Evolutionary conservation across 2,888 invertebrate species (phyloP).

Genomic region (Lobophora halterata): DNA sequence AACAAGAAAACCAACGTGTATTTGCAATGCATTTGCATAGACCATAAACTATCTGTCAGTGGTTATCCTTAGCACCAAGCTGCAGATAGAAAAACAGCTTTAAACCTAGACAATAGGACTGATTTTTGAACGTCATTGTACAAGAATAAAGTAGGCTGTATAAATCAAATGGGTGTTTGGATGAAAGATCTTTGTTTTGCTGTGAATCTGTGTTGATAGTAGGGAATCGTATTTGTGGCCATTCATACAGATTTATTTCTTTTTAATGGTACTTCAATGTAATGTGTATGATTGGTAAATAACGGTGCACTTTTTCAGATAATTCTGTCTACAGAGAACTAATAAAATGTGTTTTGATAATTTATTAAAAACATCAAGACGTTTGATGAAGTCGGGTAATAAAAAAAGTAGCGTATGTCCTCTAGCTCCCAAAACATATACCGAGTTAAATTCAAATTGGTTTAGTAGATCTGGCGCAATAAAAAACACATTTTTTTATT

Average conservation of each 20-base stretch:
- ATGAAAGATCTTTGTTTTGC: conserved; percentile 11
- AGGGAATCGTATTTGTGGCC: conserved; percentile 3
- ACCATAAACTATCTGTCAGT: conserved; percentile 34
- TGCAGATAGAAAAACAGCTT: conserved; percentile 1
- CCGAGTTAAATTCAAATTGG: too few relatives aligned
- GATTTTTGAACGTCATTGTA: neutral
- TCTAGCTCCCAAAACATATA: too few relatives aligned
- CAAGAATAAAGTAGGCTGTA: conserved; percentile 1
- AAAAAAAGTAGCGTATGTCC: too few relatives aligned
- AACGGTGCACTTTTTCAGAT: too few relatives aligned
- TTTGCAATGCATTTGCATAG: conserved; percentile 40
- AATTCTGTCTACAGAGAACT: too few relatives aligned
- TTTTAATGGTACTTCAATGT: neutral
- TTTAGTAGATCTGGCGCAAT: too few relatives aligned
- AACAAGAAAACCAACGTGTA: conserved; percentile 19
- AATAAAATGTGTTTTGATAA: too few relatives aligned
- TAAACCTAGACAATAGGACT: neutral
- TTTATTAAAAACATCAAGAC: too few relatives aligned
- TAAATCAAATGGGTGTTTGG: conserved; percentile 10
- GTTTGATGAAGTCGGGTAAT: too few relatives aligned
- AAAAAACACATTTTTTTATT: too few relatives aligned
- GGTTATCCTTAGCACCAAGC: conserved; percentile 25
- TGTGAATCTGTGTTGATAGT: conserved; percentile 3
- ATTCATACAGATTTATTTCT: neutral
- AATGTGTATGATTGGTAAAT: too few relatives aligned